Base-by-base conservation (phyloP, 2,888 invertebrate species). In the Drosophila antonietae region DNA sequence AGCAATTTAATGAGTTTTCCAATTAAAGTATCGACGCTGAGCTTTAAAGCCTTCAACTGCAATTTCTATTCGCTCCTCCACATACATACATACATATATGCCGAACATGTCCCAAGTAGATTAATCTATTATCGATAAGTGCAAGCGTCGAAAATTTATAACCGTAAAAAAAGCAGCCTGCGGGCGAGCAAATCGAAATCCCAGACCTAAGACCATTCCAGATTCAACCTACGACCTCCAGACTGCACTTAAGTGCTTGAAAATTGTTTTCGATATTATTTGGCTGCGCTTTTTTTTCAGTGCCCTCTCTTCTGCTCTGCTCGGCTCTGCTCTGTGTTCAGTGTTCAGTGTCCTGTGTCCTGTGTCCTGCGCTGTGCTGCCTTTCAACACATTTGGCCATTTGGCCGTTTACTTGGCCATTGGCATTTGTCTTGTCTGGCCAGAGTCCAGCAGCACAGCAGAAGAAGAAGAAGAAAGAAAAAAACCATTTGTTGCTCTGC, bases 401-500 rank as follows among this genome's bases (percentile, higher is more conserved):
- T 76, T 76, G 78, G 78, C 77, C 79, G 80, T 80, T 80, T 80
- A 78, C 81, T 80, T 78, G 78, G 81, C 88, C 85, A 78, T 70
- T 84, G 84, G 88, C 84, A 84, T 84, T 84, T 84, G 84, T 85
- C 84, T 82, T 85, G 84, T 85, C 80, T 91, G 91, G 91, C 78
- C 75, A 60, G 46, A 67, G 83, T 89, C 90, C 89, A 77, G 68
- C 60, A 23, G 10, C 10, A 28, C 28, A 47, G 47, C 23, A 15
- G 15, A 20, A 44, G 23, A 0, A 43, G 18, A 43, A 20, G 23
- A 23, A 20, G 28, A 28, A 28, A 28, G 6, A 55, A 57, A 89
- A 81, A 81, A 90, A 90, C 88, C 90, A 91, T 91, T 91, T 91
- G 91, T 91, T 91, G 91, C 91, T 90, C 74, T 77, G 78, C 66